Evolutionary conservation across 2,888 invertebrate genomes (phyloP).

Genomic region (Lobophora halterata): DNA sequence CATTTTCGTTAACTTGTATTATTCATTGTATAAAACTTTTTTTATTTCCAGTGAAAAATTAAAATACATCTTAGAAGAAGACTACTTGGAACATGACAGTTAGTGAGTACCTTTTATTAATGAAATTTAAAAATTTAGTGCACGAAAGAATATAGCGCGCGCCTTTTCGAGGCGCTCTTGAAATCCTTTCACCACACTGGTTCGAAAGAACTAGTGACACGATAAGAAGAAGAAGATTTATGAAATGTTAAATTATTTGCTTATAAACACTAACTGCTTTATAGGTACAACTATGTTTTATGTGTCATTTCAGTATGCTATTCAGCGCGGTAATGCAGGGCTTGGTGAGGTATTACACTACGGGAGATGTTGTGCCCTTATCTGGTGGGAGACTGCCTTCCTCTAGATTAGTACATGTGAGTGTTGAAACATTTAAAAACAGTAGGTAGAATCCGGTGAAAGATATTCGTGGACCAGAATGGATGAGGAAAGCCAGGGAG

Average conservation of each 20-base stretch:
- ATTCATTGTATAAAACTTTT: slow-evolving; percentile 3
- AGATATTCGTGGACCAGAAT: too few species aligned
- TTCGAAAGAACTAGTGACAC: too few species aligned
- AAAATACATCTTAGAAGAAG: slow-evolving; percentile 83
- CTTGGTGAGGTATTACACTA: slow-evolving; percentile 83
- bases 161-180: too few species aligned
- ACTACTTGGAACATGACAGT: slow-evolving; percentile 88
- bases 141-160: neutral
- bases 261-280: too few species aligned
- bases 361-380: slow-evolving; percentile 77
- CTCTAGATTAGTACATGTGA: slow-evolving; percentile 56
- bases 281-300: too few species aligned
- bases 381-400: slow-evolving; percentile 72
- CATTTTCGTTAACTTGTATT: neutral
- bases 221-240: too few species aligned
- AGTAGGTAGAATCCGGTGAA: too few species aligned
- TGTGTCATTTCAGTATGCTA: slow-evolving; percentile 74
- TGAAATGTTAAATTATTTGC: too few species aligned
- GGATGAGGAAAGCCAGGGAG: too few species aligned
- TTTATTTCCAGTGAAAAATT: slow-evolving; percentile 82
- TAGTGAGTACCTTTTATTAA: slow-evolving; percentile 83
- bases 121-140: neutral
- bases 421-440: slow-evolving; percentile 24
- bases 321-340: slow-evolving; percentile 84
- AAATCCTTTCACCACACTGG: too few species aligned